Base-by-base conservation (phyloP, 2,888 invertebrate genomes). In the Mimachlamys varia region DNA sequence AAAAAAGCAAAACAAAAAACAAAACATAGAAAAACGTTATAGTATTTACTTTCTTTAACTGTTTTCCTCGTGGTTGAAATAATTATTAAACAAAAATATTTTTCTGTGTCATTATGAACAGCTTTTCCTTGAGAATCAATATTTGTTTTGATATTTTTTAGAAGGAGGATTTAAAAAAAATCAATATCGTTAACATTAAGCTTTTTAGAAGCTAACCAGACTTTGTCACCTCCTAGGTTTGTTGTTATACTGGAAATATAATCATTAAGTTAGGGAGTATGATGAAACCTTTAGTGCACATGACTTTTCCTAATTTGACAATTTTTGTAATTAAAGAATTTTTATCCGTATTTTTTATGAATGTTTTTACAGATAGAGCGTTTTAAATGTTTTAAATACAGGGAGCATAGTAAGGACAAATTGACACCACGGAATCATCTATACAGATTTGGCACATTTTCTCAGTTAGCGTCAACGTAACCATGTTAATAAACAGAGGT, bases 261-360 rank as follows among this genome's bases (percentile, higher is more conserved):
- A 76, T 76, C 17, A 76, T 76, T 76, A 76, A 27, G 33, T 76
- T 76, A 76, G 76, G 12, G 5, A 33, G 27, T 76, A 33, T 76
- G 76, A 33, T 27, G 76, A 76, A 76, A 76, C 76, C 33, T 76
- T 33, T 27, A 76, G 76, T 76, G 33, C 76, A 33, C 27, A 1
- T 33, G 76, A 3, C 76, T 76, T 76, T 76, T 76, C 19, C 33
- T 76, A 33, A 76, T 76, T 76, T 76, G 33, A 27, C 33, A 76
- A 76, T 33, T 76, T 76, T 76, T 76, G 76, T 33, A 76, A 33
- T 76, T 76, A 76, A n/a, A 27, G 76, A 76, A 33, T 76, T 27
- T 76, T 33, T 33, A 27, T 22, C 33, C 27, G 33, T 76, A 22
- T 33, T 76, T 33, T 76, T 13, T 27, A 17, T 76, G 76, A 27